Conservation (phyloP, 2,113 vertebrate genomes). For the Danionella cerebrum region DNA sequence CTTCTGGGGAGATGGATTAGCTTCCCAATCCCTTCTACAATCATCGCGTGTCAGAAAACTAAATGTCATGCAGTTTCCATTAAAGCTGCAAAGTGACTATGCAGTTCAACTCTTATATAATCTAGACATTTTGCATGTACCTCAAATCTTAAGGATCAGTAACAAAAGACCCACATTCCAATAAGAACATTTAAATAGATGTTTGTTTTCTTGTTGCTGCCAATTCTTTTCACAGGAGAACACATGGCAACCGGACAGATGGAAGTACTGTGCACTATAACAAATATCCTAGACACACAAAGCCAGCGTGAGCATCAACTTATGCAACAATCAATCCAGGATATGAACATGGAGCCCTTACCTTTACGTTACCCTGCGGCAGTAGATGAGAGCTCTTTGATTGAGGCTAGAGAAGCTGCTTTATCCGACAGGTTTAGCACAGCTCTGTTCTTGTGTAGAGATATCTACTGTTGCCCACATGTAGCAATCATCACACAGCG, state of each 20-base stretch:
- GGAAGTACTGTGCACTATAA: neutral
- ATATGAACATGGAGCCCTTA: slow-evolving; percentile 44
- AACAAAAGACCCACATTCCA: neutral
- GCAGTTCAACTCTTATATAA: neutral
- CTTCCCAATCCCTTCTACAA: neutral
- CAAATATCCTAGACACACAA: slow-evolving; percentile 11
- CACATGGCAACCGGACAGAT: too few species aligned
- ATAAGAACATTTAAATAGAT: neutral
- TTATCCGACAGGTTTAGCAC: slow-evolving; percentile 13
- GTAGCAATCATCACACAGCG: slow-evolving; percentile 49
- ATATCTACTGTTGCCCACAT: slow-evolving; percentile 55
- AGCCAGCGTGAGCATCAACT: neutral
- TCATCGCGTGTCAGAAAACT: too few species aligned
- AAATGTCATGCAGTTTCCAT: slow-evolving; percentile 1
- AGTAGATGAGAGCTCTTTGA: slow-evolving; percentile 17
- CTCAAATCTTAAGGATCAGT: neutral
- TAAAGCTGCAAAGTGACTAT: neutral
- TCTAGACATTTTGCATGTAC: neutral
- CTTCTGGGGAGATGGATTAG: slow-evolving; percentile 19
- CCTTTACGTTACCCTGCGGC: slow-evolving; percentile 47
- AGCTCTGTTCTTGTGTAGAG: slow-evolving; percentile 39
- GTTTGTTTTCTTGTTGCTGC: neutral
- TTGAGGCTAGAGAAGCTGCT: slow-evolving; percentile 37
- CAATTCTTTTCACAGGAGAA: neutral
- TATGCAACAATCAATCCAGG: neutral